phyloP scores from a whole-genome alignment of 2,888 invertebrate species.

The Galerucella nymphaeae region DNA sequence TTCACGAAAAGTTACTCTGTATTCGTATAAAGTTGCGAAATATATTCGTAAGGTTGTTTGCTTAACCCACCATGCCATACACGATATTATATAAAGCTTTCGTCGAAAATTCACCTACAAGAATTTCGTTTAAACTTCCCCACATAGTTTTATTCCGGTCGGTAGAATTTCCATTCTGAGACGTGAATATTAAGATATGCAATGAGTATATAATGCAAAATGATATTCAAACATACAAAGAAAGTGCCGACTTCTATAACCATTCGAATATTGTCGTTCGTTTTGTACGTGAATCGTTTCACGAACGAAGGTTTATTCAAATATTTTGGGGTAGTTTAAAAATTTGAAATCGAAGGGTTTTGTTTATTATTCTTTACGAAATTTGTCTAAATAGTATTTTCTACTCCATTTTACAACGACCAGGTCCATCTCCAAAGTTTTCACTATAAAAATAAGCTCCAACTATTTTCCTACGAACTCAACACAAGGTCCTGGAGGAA shows the following conservation, averaged over 20 bases:
- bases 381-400: too few species aligned
- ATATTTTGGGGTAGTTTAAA: constrained; percentile 17
- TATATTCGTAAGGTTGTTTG: not conserved
- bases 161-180: constrained; percentile 11
- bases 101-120: constrained; percentile 8
- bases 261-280: constrained; percentile 17
- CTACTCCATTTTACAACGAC: too few species aligned
- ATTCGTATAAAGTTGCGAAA: not conserved
- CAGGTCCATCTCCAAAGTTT: too few species aligned
- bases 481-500: too few species aligned
- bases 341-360: not conserved
- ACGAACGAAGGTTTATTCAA: constrained; percentile 19
- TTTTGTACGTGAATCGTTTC: constrained; percentile 28
- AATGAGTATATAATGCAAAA: constrained; percentile 34
- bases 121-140: constrained; percentile 16
- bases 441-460: too few species aligned
- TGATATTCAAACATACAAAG: constrained; percentile 17
- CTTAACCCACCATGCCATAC: not conserved
- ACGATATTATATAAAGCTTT: constrained; percentile 25
- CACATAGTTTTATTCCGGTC: constrained; percentile 13
- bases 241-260: constrained; percentile 7
- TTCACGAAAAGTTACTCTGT: not conserved
- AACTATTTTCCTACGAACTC: too few species aligned
- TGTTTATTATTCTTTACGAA: not conserved
- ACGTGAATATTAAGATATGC: constrained; percentile 33